Base-by-base conservation (phyloP, 2,113 vertebrate species). In the Myanophis thanlyinensis region DNA sequence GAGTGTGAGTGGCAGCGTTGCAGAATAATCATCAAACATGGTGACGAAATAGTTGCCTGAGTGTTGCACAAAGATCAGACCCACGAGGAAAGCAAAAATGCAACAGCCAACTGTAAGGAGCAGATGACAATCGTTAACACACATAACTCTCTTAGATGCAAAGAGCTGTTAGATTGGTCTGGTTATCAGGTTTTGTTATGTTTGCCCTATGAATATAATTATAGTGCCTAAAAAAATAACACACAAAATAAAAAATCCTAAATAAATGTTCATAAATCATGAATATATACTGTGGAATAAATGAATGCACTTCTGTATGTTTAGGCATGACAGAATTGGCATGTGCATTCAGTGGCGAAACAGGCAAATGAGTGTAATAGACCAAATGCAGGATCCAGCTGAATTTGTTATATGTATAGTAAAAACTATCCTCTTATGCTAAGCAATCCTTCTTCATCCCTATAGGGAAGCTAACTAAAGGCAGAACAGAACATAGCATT, bases 21-120 rank as follows among this genome's bases (percentile, higher is more conserved):
- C 99, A 0, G 99, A 99, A 95, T 99, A 99, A 96, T 99, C 99
- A 0, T 99, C 99, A 94, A 99, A 99, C 99, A 99, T 99, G 95
- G 98, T 98, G 97, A 99, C 99, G 95, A 99, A 99, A 96, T 99
- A 99, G 95, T 99, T 99, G 56, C 99, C 99, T 0, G 99, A 99
- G 56, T 98, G 99, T 96, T 99, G 99, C 97, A 99, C 99, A 51
- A 99, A 99, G 97, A 99, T 98, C 94, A 99, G 97, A 90, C 99
- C 99, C 88, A 98, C 97, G 46, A 99, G 47, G 92, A 99, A 99
- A 95, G 99, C 99, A 5, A 98, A 98, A 96, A 99, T 96, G 96
- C 99, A 99, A 97, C 98, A 99, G 93, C 97, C 98, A 59, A 99
- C 99, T 99, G 97, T 80, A 97, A 98, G 96, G 91, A 97, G 92